These are phyloP conservation scores for Drosophila pallidifrons DNA, from an alignment of 1,140 invertebrate genomes.

Conservation along the genomic window DNA sequence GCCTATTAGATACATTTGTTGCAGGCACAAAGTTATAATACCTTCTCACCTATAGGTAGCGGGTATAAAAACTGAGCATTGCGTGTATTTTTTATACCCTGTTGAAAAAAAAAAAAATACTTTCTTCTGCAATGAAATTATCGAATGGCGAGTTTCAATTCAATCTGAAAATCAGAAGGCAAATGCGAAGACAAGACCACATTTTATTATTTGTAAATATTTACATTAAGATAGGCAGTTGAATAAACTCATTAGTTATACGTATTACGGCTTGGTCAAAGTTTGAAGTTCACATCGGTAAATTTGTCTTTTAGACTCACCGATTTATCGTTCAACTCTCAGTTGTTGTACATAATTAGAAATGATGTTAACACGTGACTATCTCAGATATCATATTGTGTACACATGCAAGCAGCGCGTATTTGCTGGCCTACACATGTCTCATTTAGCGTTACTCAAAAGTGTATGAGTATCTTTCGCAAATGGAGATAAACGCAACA, in stretches of 20 bases:
- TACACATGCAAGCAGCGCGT: conserved; percentile 30
- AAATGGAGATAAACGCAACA: conserved; percentile 67
- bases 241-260: conserved; percentile 23
- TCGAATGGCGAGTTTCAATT: background rate
- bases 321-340: background rate
- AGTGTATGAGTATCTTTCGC: conserved; percentile 47
- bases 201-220: background rate
- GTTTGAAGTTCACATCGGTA: background rate
- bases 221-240: conserved; percentile 1
- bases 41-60: too few relatives aligned
- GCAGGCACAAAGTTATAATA: too few relatives aligned
- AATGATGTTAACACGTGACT: conserved; percentile 72
- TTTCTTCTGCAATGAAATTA: background rate
- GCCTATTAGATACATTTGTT: too few relatives aligned
- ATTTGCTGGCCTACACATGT: conserved; percentile 49
- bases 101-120: background rate
- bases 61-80: conserved; percentile 3
- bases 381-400: conserved; percentile 29
- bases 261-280: conserved; percentile 14
- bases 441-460: conserved; percentile 33
- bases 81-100: background rate
- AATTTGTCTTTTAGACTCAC: background rate
- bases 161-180: background rate
- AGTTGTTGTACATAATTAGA: conserved; percentile 56
- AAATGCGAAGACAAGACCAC: too few relatives aligned